Evolutionary conservation across 2,888 invertebrate species (phyloP).

Genomic region (Drosophila siamana): DNA sequence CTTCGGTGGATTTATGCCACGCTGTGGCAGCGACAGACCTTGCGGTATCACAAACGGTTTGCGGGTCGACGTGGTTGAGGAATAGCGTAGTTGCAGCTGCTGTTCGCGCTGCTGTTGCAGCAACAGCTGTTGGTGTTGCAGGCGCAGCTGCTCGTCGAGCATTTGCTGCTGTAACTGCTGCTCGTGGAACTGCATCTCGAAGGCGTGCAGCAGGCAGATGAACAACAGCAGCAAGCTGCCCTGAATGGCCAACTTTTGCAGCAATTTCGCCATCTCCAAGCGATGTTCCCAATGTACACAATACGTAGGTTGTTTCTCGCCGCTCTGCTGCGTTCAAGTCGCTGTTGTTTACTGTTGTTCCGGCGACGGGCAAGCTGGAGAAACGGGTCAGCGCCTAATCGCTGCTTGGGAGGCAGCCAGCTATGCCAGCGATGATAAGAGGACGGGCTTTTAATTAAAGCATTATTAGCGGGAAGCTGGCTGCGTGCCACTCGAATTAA

Average conservation of each 20-base stretch:
- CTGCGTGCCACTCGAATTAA: slow-evolving; percentile 47
- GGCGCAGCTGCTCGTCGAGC: slow-evolving; percentile 55
- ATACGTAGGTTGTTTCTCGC: neutral
- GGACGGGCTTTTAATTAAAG: slow-evolving; percentile 64
- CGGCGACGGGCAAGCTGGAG: slow-evolving; percentile 41
- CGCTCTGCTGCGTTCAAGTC: slow-evolving; percentile 50
- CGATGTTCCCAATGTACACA: neutral
- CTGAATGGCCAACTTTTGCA: slow-evolving; percentile 64
- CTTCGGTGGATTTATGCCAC: slow-evolving; percentile 75
- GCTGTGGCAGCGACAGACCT: slow-evolving; percentile 77
- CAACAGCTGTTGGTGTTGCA: slow-evolving; percentile 54
- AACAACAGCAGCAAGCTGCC: slow-evolving; percentile 67
- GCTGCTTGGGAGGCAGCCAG: slow-evolving; percentile 38
- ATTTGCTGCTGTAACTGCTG: slow-evolving; percentile 62
- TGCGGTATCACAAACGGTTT: slow-evolving; percentile 73
- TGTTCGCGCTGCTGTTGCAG: slow-evolving; percentile 64
- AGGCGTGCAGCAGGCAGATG: slow-evolving; percentile 63
- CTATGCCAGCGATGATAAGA: too few relatives aligned
- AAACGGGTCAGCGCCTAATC: slow-evolving; percentile 69
- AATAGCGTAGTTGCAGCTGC: slow-evolving; percentile 57
- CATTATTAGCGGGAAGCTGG: slow-evolving; percentile 53
- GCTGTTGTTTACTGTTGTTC: slow-evolving; percentile 64
- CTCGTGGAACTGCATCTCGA: slow-evolving; percentile 65
- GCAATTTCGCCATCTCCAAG: slow-evolving; percentile 58
- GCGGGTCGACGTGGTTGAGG: slow-evolving; percentile 79